Conservation (phyloP, 2,797 vertebrate genomes). For the Hypotaenidia philippensis region DNA sequence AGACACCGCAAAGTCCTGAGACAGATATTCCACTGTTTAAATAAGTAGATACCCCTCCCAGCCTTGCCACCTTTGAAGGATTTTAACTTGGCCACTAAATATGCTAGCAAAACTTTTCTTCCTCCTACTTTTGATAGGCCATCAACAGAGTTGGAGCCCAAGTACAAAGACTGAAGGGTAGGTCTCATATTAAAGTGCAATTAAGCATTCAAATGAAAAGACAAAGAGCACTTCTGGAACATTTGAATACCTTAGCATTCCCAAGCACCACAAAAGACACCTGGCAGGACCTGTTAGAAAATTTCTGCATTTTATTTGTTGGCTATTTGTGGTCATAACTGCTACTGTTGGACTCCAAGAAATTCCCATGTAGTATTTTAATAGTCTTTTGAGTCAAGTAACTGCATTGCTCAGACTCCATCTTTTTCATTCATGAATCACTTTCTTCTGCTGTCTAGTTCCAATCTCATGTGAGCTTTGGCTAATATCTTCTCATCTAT, state of each 20-base stretch:
- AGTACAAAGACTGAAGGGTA: not conserved
- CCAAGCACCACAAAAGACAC: not conserved
- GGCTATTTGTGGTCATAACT: not conserved
- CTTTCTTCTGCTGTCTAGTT: constrained; percentile 35
- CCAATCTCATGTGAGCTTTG: not conserved
- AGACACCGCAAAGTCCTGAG: not conserved
- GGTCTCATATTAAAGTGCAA: not conserved
- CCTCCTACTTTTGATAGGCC: not conserved
- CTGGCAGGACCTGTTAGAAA: not conserved
- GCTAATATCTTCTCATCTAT: constrained; percentile 42
- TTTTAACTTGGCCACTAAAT: not conserved
- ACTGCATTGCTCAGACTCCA: not conserved
- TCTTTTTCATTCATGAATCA: constrained; percentile 46
- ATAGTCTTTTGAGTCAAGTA: not conserved
- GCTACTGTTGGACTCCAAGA: not conserved
- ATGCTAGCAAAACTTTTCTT: not conserved
- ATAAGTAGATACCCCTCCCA: not conserved
- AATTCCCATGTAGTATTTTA: constrained; percentile 33
- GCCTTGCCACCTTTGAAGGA: not conserved
- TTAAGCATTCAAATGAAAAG: not conserved
- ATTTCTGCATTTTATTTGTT: constrained; percentile 9
- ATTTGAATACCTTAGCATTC: not conserved
- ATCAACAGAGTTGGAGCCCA: not conserved
- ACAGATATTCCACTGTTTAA: not conserved
- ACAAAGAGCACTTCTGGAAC: not conserved